Conservation (phyloP, 1,140 invertebrate genomes). For the Bombus haemorrhoidalis region DNA sequence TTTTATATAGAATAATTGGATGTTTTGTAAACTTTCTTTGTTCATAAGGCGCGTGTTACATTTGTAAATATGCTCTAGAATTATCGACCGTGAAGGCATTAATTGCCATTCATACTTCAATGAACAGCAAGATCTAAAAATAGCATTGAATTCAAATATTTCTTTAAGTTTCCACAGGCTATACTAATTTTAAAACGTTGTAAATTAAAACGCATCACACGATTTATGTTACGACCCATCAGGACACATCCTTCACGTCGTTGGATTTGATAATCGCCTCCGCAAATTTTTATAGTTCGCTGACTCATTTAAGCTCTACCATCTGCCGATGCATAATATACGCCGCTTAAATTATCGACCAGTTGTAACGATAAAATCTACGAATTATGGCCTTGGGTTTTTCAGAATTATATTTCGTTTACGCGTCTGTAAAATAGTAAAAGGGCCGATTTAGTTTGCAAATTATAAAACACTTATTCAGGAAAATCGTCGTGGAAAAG, state of each 20-base stretch:
- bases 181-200: not conserved
- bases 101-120: too few relatives aligned
- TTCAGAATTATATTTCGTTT: not conserved
- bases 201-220: too few relatives aligned
- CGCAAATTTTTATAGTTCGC: conserved; percentile 17
- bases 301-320: conserved; percentile 20
- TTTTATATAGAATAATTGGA: too few relatives aligned
- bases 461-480: not conserved
- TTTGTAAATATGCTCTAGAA: too few relatives aligned
- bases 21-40: too few relatives aligned
- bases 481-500: not conserved
- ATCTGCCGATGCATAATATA: conserved; percentile 7
- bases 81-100: too few relatives aligned
- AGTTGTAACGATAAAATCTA: conserved; percentile 11
- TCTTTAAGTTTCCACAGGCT: too few relatives aligned
- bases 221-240: too few relatives aligned
- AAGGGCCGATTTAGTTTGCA: not conserved
- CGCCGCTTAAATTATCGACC: not conserved
- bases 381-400: not conserved
- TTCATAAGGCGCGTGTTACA: too few relatives aligned
- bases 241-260: not conserved
- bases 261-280: conserved; percentile 14
- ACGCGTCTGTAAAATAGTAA: not conserved
- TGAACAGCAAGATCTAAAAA: too few relatives aligned
- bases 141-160: too few relatives aligned